Base-by-base conservation (phyloP, 2,888 invertebrate species). In the Glaucopsyche alexis region DNA sequence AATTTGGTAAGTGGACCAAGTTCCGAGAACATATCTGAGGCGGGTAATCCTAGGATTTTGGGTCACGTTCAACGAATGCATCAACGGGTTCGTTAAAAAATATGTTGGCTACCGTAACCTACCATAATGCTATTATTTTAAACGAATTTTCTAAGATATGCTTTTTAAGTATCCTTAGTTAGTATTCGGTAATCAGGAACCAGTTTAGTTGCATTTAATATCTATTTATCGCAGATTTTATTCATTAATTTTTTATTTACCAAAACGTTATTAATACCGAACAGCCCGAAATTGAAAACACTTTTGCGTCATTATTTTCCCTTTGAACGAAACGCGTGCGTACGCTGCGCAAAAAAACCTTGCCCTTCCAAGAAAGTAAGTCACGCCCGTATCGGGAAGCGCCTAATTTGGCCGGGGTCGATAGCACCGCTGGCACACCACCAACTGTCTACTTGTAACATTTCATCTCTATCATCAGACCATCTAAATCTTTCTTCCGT, bases 341-440 rank as follows among this genome's bases (percentile, higher is more conserved):
- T 38, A 45, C 45, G 29, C 47, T 69, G 69, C 69, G 69, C 69
- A 69, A 47, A 69, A 69, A 29, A 77, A 77, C 76, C 77, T 77
- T 77, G 76, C 75, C 76, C 75, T 75, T 77, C 71, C 72, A 71
- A 72, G 74, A 64, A 74, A 73, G 75, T 71, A 75, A 71, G 73
- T 49, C 72, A 77, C 74, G 77, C 74, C 82, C 74, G 73, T 75
- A 81, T 81, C 79, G 78, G 81, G 82, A 74, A 76, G 79, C 76
- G 76, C 79, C 79, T 79, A 79, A 80, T 77, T 73, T 72, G 74
- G 74, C 65, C 75, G 76, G 80, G 83, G 85, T 83, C 85, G 79
- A 82, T 83, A 79, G 81, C 75, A 77, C 78, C 78, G 81, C 82
- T 74, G 74, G 74, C 74, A 49, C n/a, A 1, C 11, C 66, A 73